Conservation (phyloP, 1,140 invertebrate genomes). For the Chrysopa pallens region DNA sequence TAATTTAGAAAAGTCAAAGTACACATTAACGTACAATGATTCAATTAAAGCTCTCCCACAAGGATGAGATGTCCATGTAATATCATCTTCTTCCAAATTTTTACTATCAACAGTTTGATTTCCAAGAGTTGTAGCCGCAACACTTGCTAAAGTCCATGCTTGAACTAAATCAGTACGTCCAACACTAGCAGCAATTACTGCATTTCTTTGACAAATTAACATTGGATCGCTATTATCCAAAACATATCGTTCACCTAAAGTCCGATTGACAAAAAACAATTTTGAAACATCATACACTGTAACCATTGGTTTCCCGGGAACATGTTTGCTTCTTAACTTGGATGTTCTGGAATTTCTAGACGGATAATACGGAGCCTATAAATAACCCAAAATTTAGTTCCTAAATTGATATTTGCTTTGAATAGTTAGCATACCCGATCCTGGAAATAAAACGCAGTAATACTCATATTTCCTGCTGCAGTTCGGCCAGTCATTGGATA, state of each 20-base stretch:
- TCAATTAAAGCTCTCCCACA: slow-evolving; percentile 72
- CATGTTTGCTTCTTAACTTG: no score
- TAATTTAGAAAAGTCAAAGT: neutral
- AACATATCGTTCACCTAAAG: slow-evolving; percentile 69
- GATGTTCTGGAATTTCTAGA: no score
- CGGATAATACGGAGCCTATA: no score
- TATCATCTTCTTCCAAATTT: slow-evolving; percentile 34
- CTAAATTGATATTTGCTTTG: neutral
- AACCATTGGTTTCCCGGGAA: slow-evolving; percentile 31
- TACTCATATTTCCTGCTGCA: slow-evolving; percentile 30
- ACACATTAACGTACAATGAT: slow-evolving; percentile 46
- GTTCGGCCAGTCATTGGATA: slow-evolving; percentile 30
- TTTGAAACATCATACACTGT: slow-evolving; percentile 63
- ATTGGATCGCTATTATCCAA: slow-evolving; percentile 37
- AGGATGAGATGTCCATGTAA: slow-evolving; percentile 62
- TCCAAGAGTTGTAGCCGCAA: slow-evolving; percentile 40
- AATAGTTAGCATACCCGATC: slow-evolving; percentile 35
- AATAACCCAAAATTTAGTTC: neutral
- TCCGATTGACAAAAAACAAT: slow-evolving; percentile 58
- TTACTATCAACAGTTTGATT: slow-evolving; percentile 16
- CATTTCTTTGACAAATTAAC: slow-evolving; percentile 66
- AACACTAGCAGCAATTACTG: slow-evolving; percentile 46
- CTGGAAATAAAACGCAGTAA: slow-evolving; percentile 66
- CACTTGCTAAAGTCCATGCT: slow-evolving; percentile 63
- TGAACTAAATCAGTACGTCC: slow-evolving; percentile 69